Evolutionary conservation across 1,140 invertebrate species (phyloP).

Genomic region (Drosophila busckii): DNA sequence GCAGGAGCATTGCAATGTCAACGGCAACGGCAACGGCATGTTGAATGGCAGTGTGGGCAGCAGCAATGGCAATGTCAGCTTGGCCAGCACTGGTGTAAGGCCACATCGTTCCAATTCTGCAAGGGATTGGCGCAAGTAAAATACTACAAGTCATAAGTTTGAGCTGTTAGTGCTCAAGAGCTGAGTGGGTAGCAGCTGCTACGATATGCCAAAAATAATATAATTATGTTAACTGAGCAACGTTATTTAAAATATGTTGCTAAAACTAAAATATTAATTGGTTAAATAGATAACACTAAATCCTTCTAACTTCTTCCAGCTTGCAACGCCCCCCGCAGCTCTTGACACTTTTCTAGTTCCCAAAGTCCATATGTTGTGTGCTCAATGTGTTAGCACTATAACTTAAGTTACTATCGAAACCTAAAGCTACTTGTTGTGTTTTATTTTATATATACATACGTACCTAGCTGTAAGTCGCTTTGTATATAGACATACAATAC

Average conservation of each 20-base stretch:
- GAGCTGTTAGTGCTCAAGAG: conserved; percentile 2
- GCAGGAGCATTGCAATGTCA: conserved; percentile 40
- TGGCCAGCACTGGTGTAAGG: neutral
- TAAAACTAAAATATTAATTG: too few relatives aligned
- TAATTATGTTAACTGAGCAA: too few relatives aligned
- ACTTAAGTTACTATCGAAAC: conserved; percentile 1
- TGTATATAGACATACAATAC: conserved; percentile 16
- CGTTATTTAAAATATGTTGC: too few relatives aligned
- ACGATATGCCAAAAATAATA: too few relatives aligned
- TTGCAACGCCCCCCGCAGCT: neutral
- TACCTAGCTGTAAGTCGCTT: neutral
- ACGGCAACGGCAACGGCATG: too few relatives aligned
- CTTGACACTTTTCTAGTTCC: conserved; percentile 5
- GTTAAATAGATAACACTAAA: too few relatives aligned
- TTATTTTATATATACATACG: conserved; percentile 16
- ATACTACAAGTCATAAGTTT: conserved; percentile 16
- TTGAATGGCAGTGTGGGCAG: conserved; percentile 40
- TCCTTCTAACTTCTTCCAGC: too few relatives aligned
- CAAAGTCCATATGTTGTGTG: conserved; percentile 54
- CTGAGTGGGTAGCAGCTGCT: conserved; percentile 5
- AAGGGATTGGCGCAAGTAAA: conserved; percentile 50
- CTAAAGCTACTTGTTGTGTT: conserved; percentile 11
- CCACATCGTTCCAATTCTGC: conserved; percentile 36
- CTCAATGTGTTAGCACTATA: conserved; percentile 43
- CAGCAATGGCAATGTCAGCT: conserved; percentile 11